Evolutionary conservation across 1,140 invertebrate genomes (phyloP).

Genomic region (Euwallacea fornicatus): DNA sequence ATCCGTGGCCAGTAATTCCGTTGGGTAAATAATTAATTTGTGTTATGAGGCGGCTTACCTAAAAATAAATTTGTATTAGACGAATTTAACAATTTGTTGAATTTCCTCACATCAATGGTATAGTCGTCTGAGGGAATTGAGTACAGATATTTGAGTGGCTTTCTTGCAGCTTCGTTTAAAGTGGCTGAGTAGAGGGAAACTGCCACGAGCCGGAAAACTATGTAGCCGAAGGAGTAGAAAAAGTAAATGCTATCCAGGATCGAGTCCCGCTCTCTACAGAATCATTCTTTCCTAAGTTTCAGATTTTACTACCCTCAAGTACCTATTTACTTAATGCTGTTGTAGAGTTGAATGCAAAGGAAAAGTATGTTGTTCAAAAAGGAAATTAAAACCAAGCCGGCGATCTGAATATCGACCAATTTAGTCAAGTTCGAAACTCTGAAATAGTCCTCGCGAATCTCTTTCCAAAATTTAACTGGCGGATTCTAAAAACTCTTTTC

Average conservation of each 20-base stretch:
- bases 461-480: constrained; percentile 56
- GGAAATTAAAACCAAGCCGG: constrained; percentile 64
- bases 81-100: neutral
- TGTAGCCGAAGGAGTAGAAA: constrained; percentile 64
- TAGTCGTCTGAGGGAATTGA: constrained; percentile 60
- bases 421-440: constrained; percentile 59
- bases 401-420: constrained; percentile 59
- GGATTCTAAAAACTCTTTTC: constrained; percentile 45
- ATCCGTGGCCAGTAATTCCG: constrained; percentile 63
- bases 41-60: constrained; percentile 43
- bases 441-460: constrained; percentile 61
- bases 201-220: constrained; percentile 60
- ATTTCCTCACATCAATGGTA: constrained; percentile 56
- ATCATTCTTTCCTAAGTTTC: neutral
- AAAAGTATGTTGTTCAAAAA: constrained; percentile 73
- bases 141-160: constrained; percentile 59
- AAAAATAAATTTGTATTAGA: constrained; percentile 2
- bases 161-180: constrained; percentile 64
- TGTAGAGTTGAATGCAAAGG: constrained; percentile 72
- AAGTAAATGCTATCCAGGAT: constrained; percentile 57
- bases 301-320: neutral
- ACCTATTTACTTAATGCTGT: constrained; percentile 64
- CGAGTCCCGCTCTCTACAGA: constrained; percentile 40
- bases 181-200: constrained; percentile 63
- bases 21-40: constrained; percentile 62